These are phyloP conservation scores for Nematostella vectensis DNA, from an alignment of 92 coral and sea anemone genomes.

Conservation along the genomic window DNA sequence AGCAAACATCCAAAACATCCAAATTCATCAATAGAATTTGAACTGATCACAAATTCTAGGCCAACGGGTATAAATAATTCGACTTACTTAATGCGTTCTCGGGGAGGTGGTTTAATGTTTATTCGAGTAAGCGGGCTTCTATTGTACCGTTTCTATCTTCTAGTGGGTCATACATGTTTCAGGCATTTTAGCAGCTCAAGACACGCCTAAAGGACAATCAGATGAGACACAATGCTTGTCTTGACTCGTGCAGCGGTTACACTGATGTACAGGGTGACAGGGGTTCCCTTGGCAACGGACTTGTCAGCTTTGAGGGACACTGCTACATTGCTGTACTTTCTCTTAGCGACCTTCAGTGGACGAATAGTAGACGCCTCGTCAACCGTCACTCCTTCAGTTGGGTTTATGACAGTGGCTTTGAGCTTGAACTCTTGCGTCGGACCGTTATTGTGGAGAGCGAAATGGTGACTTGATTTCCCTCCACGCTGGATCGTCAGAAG, in stretches of 20 bases:
- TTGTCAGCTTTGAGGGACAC: not conserved
- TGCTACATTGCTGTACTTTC: not conserved
- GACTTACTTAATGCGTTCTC: no score
- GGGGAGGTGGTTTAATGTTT: no score
- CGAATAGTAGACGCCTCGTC: not conserved
- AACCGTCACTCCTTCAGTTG: no score
- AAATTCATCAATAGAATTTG: no score
- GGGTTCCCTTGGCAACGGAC: not conserved
- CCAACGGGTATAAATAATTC: no score
- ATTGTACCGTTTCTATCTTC: no score
- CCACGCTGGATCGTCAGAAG: slow-evolving; percentile 32
- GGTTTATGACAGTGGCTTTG: not conserved
- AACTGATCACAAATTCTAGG: no score
- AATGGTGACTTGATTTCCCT: slow-evolving; percentile 4
- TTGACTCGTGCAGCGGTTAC: not conserved
- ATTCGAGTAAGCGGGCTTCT: no score
- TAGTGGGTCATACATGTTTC: no score
- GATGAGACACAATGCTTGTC: not conserved
- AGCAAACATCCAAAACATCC: no score
- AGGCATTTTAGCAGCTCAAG: no score
- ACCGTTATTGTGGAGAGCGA: slow-evolving; percentile 19
- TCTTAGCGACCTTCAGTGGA: not conserved
- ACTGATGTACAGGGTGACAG: not conserved
- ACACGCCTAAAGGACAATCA: no score
- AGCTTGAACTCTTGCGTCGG: slow-evolving; percentile 6